Conservation (phyloP, 2,888 invertebrate species). For the Hydriomena furcata region DNA sequence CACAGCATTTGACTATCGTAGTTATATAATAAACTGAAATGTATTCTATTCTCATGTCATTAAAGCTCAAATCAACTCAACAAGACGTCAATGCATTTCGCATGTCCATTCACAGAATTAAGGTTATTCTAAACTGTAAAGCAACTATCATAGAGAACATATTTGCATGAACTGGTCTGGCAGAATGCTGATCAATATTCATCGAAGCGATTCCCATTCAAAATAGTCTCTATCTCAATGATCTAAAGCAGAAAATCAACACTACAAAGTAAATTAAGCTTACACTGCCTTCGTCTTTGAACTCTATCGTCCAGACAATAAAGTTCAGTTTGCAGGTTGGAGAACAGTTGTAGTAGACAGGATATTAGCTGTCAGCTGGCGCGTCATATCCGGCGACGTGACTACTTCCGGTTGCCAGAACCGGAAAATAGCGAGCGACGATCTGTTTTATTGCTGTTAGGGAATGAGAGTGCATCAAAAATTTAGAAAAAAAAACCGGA, state of each 20-base stretch:
- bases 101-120: not conserved
- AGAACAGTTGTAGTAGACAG: constrained; percentile 44
- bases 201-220: not conserved
- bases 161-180: not conserved
- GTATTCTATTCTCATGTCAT: not conserved
- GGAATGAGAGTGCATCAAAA: too few relatives aligned
- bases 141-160: not conserved
- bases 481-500: too few relatives aligned
- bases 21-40: not conserved
- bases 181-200: not conserved
- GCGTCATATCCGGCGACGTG: constrained; percentile 67
- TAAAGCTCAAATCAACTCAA: not conserved
- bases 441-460: constrained; percentile 10
- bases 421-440: constrained; percentile 26
- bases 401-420: constrained; percentile 62
- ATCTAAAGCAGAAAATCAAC: not conserved
- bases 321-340: constrained; percentile 6
- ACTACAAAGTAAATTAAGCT: not conserved
- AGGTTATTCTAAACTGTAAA: not conserved
- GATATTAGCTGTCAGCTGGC: constrained; percentile 62
- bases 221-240: not conserved
- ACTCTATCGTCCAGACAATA: not conserved
- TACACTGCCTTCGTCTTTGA: not conserved
- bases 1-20: too few relatives aligned
- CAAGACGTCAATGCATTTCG: not conserved